Base-by-base conservation (phyloP, 2,113 vertebrate species). In the Hippocampus zosterae region DNA sequence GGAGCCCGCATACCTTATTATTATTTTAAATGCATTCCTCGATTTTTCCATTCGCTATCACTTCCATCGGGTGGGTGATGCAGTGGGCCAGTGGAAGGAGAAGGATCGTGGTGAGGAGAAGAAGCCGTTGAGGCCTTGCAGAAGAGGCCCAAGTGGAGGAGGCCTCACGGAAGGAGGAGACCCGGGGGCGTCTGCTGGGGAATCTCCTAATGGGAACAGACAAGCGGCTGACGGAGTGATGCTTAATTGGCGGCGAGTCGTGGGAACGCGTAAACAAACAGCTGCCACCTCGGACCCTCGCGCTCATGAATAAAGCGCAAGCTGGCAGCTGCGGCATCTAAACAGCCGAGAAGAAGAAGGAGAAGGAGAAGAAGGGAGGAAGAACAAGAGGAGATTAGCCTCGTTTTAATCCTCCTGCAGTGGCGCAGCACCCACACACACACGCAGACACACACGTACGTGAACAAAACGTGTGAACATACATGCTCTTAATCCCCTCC, bases 241-340 rank as follows among this genome's bases (percentile, higher is more conserved):
- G 85, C 83, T 78, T 90, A 91, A 91, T 90, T 92, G 92, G 90
- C 90, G 89, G 73, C 66, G 85, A 91, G 88, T 92, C 90, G 91
- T 92, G 92, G 91, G 91, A 93, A 92, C 89, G 84, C 86, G 85
- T 92, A 93, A 92, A 93, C 90, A 93, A 92, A 92, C 91, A 92
- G 90, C 91, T 91, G 90, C 88, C 88, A 86, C 75, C 78, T 77
- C 63, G 60, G 27, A 75, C 83, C 78, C 79, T 80, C 75, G 77
- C 85, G 86, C 79, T 88, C 78, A 77, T 89, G 87, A 91, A 90
- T 89, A 89, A 81, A 77, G 76, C 82, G 79, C 82, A 81, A 83
- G 82, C 81, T 86, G 87, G 88, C 87, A 92, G 89, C 88, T 91
- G 88, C 82, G 75, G 83, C 82, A 81, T 75, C 76, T 62, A 37